Evolutionary conservation across 2,113 vertebrate genomes (phyloP).

Genomic region (Loxodonta africana): DNA sequence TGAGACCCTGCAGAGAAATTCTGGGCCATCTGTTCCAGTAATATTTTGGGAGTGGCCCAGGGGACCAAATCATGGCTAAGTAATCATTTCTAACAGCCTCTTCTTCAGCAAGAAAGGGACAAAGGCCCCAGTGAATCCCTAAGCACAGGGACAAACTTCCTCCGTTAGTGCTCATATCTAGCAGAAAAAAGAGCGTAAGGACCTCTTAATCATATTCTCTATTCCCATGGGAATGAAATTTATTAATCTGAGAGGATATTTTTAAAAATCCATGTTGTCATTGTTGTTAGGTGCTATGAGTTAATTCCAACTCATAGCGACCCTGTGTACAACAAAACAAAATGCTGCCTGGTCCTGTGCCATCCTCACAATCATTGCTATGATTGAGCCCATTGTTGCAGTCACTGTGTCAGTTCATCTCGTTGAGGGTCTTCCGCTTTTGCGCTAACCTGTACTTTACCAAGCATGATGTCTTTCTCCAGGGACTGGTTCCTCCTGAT

Average conservation of each 20-base stretch:
- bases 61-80: not conserved
- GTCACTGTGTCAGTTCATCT: no score
- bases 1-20: not conserved
- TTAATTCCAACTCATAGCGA: no score
- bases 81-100: not conserved
- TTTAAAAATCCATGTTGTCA: not conserved
- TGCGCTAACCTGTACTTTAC: no score
- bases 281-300: no score
- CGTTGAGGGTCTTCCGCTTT: no score
- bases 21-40: not conserved
- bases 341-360: no score
- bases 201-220: slow-evolving; percentile 31
- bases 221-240: slow-evolving; percentile 2
- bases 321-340: no score
- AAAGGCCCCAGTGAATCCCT: not conserved
- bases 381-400: no score
- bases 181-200: not conserved
- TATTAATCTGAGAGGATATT: not conserved
- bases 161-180: not conserved
- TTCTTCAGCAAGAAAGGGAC: not conserved
- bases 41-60: not conserved
- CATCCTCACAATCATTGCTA: no score
- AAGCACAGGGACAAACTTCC: not conserved
- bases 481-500: no score
- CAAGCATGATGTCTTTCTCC: no score